Conservation (phyloP, 2,113 vertebrate genomes). For the Tragelaphus imberbis region DNA sequence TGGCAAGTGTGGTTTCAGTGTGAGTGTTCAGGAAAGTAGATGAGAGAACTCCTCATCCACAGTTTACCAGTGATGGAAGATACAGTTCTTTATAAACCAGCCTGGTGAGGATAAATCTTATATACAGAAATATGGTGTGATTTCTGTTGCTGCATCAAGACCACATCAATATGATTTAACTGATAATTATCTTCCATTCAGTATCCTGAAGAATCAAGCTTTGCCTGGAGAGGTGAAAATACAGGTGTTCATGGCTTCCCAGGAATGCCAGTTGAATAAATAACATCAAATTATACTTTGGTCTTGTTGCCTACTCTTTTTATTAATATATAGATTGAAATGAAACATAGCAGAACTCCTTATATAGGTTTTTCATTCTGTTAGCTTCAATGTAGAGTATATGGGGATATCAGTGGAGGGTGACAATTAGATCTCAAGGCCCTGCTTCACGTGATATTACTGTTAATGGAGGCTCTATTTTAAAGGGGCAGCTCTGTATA, state of each 20-base stretch:
- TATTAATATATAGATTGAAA: neutral
- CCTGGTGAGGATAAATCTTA: neutral
- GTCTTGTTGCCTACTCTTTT: neutral
- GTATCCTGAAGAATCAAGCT: neutral
- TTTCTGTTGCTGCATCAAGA: neutral
- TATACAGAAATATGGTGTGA: neutral
- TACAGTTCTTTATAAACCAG: neutral
- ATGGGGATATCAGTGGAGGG: neutral
- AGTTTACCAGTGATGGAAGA: neutral
- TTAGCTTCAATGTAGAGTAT: neutral
- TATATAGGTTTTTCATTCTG: constrained; percentile 8
- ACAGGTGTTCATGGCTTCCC: neutral
- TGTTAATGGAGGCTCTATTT: neutral
- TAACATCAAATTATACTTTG: neutral
- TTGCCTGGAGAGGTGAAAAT: neutral
- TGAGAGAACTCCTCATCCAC: neutral
- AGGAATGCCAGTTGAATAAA: neutral
- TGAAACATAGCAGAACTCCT: neutral
- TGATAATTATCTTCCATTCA: neutral
- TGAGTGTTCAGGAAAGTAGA: neutral
- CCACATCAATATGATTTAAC: neutral
- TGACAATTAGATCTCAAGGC: neutral
- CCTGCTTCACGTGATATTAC: neutral
- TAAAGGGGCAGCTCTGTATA: neutral
- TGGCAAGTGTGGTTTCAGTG: neutral